These are phyloP conservation scores for Elegia similella DNA, from an alignment of 2,888 invertebrate genomes.

Conservation along the genomic window DNA sequence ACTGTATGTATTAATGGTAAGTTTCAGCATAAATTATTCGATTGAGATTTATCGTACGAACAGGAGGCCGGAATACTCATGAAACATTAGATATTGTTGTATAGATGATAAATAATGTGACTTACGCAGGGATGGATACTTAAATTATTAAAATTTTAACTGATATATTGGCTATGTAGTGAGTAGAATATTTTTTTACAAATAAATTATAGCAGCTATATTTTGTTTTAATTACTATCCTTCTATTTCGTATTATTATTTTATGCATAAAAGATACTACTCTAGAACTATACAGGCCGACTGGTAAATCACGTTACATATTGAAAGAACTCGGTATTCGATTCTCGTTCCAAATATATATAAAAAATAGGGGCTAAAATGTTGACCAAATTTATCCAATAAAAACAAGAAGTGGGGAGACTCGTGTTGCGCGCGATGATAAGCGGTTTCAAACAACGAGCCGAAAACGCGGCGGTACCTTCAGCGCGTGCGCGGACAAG, in stretches of 20 bases:
- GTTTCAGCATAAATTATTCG: conserved; percentile 80
- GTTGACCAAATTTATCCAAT: too few relatives aligned
- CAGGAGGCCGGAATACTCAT: conserved; percentile 76
- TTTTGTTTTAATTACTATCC: conserved; percentile 36
- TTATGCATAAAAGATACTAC: too few relatives aligned
- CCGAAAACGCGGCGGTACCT: too few relatives aligned
- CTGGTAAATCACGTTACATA: too few relatives aligned
- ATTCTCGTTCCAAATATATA: too few relatives aligned
- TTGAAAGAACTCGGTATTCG: too few relatives aligned
- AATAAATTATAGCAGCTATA: conserved; percentile 84
- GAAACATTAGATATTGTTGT: conserved; percentile 78
- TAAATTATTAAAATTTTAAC: conserved; percentile 82
- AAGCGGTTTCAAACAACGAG: too few relatives aligned
- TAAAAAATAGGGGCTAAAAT: too few relatives aligned
- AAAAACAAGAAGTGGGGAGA: too few relatives aligned
- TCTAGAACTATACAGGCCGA: too few relatives aligned
- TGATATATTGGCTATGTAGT: conserved; percentile 85
- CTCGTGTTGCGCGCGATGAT: too few relatives aligned
- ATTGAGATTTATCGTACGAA: conserved; percentile 55
- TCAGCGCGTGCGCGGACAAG: too few relatives aligned
- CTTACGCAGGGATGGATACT: conserved; percentile 83
- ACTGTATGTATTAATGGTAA: conserved; percentile 56
- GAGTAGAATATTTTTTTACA: conserved; percentile 87
- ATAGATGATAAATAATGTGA: conserved; percentile 82
- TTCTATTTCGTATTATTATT: background rate